Evolutionary conservation across 2,888 invertebrate species (phyloP), one percentile per base, ranked within the genome.

Genomic region (Cyclophora punctaria): DNA sequence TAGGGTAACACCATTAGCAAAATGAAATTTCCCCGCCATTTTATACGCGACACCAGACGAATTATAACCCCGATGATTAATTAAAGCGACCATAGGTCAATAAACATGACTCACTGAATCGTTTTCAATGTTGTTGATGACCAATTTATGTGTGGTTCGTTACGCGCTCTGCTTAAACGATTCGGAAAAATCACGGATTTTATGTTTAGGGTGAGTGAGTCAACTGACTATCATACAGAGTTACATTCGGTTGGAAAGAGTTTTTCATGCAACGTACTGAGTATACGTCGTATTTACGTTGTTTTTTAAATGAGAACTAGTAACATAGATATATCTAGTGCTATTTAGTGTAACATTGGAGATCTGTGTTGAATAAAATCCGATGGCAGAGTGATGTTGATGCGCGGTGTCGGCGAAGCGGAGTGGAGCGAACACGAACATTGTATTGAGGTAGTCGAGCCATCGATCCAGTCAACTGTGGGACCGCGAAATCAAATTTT

Each of bases 71-170:
- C 50, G 56, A 67, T 75, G 73, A 80, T 74, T 78, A 76, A 83
- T 81, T 78, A 75, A 77, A 75, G 68, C 73, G 69, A 76, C 77
- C 75, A 78, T 76, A 78, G 72, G 69, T 78, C 71, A 76, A 73
- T 78, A 70, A 71, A 73, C 69, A 69, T 67, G 71, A 75, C 60
- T 71, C 73, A 73, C 60, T 75, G 70, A 67, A 67, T 74, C 70
- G 67, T 65, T 71, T 64, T 62, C 58, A 55, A 66, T 63, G 64
- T 67, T 66, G 67, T 61, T 66, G 58, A 60, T 69, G 62, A 60
- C 59, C 71, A 68, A 69, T 75, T 68, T 69, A 67, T 67, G 65
- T 64, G 57, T 60, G 60, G 57, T 60, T 64, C 67, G 68, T 64
- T 67, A 59, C 62, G 63, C 56, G 58, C 56, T 62, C 66, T 71